Evolutionary conservation across 2,113 vertebrate genomes (phyloP), one percentile per base, ranked within the genome.

Genomic region (Lepisosteus oculatus): DNA sequence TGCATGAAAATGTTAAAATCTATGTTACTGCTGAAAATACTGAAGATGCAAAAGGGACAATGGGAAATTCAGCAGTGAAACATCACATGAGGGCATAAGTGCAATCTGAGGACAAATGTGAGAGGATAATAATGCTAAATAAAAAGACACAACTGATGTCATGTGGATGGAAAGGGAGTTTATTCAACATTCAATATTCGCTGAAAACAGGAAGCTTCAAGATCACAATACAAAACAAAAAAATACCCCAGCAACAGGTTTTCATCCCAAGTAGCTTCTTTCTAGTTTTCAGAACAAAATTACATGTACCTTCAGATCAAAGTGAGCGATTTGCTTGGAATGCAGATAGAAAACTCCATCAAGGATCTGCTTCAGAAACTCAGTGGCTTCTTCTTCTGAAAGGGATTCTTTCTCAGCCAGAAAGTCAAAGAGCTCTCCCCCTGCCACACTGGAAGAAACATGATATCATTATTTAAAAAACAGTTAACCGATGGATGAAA

Each of bases 311-410:
- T 99, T 99, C 43, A 99, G 95, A 89, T 99, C 97, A 72, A 99
- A 99, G 89, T 99, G 97, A 67, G 97, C 96, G 57, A 99, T 98
- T 43, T 92, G 90, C 77, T 97, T 96, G 74, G 93, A 93, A 85
- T 99, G 97, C 57, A 99, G 94, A 88, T 99, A 99, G 81, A 93
- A 89, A 84, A 99, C 97, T 29, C 97, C 97, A 13, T 96, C 97
- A 77, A 99, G 93, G 83, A 99, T 99, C 84, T 99, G 97, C 78
- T 99, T 99, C 71, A 99, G 95, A 90, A 99, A 99, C 86, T 98
- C 96, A 0, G 97, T 99, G 73, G 97, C 97, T 80, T 99, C 97
- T 76, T 99, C 97, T 85, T 99, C 97, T 0, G 95, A 95, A 73
- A 99, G 85, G 15, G 97, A 99, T 90, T 99, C 97, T 72, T 99